Conservation (phyloP, 2,797 vertebrate species). For the Pangasius mekongensis region DNA sequence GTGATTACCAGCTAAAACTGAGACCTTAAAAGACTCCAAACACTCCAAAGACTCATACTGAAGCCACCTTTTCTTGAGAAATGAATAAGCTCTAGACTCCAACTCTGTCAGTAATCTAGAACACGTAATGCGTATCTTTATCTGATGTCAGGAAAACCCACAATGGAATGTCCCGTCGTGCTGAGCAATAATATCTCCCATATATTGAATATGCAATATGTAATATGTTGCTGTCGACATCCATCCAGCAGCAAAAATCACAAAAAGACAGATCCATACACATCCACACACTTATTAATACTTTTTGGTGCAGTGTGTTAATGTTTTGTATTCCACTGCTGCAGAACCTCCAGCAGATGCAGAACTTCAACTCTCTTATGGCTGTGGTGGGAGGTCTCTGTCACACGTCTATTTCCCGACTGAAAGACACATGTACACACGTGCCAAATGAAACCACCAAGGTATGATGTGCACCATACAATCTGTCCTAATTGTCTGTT, state of each 20-base stretch:
- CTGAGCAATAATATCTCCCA: not conserved
- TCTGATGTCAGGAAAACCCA: not conserved
- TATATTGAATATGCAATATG: not conserved
- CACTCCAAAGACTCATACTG: not conserved
- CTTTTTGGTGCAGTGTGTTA: not conserved
- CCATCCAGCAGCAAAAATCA: not conserved
- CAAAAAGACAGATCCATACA: not conserved
- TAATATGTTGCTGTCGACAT: not conserved
- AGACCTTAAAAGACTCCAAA: not conserved
- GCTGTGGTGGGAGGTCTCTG: slow-evolving; percentile 89
- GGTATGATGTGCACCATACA: slow-evolving; percentile 68
- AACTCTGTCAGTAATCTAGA: not conserved
- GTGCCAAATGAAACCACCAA: slow-evolving; percentile 82
- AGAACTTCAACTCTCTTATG: slow-evolving; percentile 95
- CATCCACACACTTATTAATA: not conserved
- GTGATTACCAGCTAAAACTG: slow-evolving; percentile 10
- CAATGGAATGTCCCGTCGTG: slow-evolving; percentile 1
- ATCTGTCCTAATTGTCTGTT: not conserved
- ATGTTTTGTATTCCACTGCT: slow-evolving; percentile 17
- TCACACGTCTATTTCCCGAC: slow-evolving; percentile 89
- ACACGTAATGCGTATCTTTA: not conserved
- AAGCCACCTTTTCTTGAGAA: not conserved
- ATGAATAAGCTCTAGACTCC: slow-evolving; percentile 3
- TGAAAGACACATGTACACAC: slow-evolving; percentile 82
- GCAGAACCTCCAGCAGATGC: slow-evolving; percentile 75